Conservation (phyloP, 2,888 invertebrate genomes). For the Standfussiana lucernea region DNA sequence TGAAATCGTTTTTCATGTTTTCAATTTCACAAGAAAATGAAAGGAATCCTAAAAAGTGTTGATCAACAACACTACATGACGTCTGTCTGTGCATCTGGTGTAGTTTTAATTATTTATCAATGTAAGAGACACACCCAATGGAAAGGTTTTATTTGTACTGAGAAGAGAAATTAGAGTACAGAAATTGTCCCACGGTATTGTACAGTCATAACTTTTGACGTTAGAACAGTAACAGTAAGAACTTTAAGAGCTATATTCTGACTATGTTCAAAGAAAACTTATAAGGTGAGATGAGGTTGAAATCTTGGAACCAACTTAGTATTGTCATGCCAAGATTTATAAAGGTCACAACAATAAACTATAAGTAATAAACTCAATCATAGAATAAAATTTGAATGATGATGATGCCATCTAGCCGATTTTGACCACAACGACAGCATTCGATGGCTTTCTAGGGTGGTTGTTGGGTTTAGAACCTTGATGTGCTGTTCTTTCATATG, state of each 20-base stretch:
- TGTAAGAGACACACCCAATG: no score
- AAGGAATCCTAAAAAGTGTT: conserved; percentile 22
- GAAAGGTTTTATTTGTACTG: not conserved
- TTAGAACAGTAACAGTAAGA: not conserved
- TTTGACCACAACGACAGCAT: not conserved
- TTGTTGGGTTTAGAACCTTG: not conserved
- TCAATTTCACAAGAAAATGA: not conserved
- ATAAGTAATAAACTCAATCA: not conserved
- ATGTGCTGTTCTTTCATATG: not conserved
- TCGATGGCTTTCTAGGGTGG: not conserved
- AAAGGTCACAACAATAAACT: not conserved
- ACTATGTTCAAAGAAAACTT: not conserved
- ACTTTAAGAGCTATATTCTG: not conserved
- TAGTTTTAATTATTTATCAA: not conserved
- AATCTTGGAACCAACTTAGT: not conserved
- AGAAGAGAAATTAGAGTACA: not conserved
- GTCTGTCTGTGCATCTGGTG: not conserved
- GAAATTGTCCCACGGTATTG: not conserved
- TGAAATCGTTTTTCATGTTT: conserved; percentile 3
- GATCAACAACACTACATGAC: not conserved
- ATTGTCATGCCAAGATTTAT: not conserved
- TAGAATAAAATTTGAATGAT: not conserved
- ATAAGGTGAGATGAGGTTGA: not conserved
- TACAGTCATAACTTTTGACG: not conserved
- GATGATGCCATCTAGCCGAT: not conserved